Evolutionary conservation across 2,888 invertebrate genomes (phyloP), one percentile per base, ranked within the genome.

Genomic region (Chrysolina haemoptera): DNA sequence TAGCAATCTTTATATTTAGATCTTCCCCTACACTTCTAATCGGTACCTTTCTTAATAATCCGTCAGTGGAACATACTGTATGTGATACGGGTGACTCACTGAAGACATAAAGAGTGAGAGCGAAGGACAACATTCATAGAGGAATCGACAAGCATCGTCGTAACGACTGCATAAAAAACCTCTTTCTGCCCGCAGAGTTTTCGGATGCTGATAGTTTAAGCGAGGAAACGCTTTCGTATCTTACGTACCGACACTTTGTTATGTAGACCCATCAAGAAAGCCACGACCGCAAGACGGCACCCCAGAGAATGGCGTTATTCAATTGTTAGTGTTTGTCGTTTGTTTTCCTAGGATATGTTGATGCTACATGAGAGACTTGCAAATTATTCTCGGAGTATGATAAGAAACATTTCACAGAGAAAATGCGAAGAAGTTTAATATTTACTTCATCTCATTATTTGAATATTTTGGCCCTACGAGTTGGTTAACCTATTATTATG

Each of bases 311-410:
- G 71, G 40, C 50, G 67, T 41, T 48, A 71, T 71, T 71, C 62
- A 67, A 48, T 67, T 67, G 62, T 67, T 71, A 65, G 59, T 62
- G 62, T 67, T 67, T 22, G 63, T 64, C 41, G 41, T 64, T 27
- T 41, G 65, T 67, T 69, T 69, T 68, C 50, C 62, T 18, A 27
- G 65, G 59, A 71, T 65, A 41, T 65, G 43, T 55, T 48, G 62
- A 62, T 62, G 62, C 55, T 41, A 50, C 62, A 62, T 48, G 27
- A 66, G 66, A 62, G 46, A 66, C 46, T 71, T 67, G 71, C 59
- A 66, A 71, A 71, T 71, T 59, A 71, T 71, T 71, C 65, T 50
- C 53, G 27, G 65, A 43, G 48, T 67, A 66, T 67, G 71, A 71
- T 71, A 71, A 67, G 71, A 67, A 67, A 67, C 66, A 67, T 67